These are phyloP conservation scores for Lampropteryx suffumata DNA, from an alignment of 2,888 invertebrate genomes.

Conservation along the genomic window DNA sequence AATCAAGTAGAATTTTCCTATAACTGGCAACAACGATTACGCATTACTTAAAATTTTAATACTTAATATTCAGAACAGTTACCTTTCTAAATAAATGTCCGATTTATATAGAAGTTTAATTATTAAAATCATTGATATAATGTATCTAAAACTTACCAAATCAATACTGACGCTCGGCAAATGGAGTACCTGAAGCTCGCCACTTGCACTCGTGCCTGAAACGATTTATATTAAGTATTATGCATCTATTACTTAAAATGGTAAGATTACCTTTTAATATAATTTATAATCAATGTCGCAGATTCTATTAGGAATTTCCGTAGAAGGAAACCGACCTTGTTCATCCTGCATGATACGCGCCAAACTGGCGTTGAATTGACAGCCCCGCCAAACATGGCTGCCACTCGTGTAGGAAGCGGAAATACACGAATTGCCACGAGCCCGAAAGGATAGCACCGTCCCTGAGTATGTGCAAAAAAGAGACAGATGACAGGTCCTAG, in stretches of 20 bases:
- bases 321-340: slow-evolving; percentile 69
- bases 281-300: slow-evolving; percentile 33
- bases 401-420: slow-evolving; percentile 79
- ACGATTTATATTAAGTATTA: slow-evolving; percentile 40
- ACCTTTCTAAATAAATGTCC: too few relatives aligned
- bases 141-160: slow-evolving; percentile 26
- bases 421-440: slow-evolving; percentile 78
- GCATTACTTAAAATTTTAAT: too few relatives aligned
- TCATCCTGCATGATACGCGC: slow-evolving; percentile 71
- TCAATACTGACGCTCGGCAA: slow-evolving; percentile 26
- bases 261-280: neutral
- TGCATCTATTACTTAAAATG: slow-evolving; percentile 1
- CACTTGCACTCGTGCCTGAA: slow-evolving; percentile 49
- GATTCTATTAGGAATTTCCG: slow-evolving; percentile 50
- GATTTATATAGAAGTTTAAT: too few relatives aligned
- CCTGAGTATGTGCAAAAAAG: slow-evolving; percentile 66
- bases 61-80: too few relatives aligned
- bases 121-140: too few relatives aligned
- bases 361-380: slow-evolving; percentile 80
- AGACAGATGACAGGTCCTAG: slow-evolving; percentile 73
- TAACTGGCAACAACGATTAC: too few relatives aligned
- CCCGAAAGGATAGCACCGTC: slow-evolving; percentile 73
- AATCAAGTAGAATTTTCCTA: too few relatives aligned
- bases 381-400: slow-evolving; percentile 82
- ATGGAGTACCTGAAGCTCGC: slow-evolving; percentile 3